Conservation (phyloP, 2,888 invertebrate genomes). For the Cactoblastis cactorum region DNA sequence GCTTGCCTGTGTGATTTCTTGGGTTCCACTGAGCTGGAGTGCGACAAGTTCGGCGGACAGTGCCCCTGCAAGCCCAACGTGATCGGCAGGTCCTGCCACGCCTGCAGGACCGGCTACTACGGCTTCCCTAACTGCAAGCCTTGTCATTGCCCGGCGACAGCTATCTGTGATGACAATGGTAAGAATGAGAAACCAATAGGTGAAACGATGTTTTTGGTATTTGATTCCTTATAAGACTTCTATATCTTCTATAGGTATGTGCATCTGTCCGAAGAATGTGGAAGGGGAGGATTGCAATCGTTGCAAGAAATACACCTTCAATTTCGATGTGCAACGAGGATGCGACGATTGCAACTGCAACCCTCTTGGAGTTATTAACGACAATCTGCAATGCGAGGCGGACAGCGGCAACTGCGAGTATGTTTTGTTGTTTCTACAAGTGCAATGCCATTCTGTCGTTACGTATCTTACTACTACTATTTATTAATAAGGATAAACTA, state of each 20-base stretch:
- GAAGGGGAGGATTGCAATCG: constrained; percentile 93
- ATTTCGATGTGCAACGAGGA: constrained; percentile 95
- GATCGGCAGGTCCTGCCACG: constrained; percentile 92
- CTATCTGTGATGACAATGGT: constrained; percentile 86
- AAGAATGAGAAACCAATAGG: constrained; percentile 19
- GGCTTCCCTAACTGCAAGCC: constrained; percentile 97
- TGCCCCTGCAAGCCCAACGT: constrained; percentile 95
- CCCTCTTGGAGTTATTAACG: constrained; percentile 86
- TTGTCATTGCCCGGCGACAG: constrained; percentile 91
- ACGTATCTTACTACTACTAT: no score
- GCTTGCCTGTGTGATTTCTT: constrained; percentile 93
- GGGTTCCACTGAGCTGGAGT: constrained; percentile 91
- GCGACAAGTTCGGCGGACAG: constrained; percentile 96
- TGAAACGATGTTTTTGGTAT: background rate
- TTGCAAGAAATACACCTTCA: constrained; percentile 93
- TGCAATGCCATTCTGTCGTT: no score
- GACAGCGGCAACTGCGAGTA: constrained; percentile 91
- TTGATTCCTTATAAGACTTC: background rate
- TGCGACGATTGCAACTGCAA: constrained; percentile 97
- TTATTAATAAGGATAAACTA: no score
- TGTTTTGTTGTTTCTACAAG: constrained; percentile 38
- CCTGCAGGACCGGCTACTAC: constrained; percentile 94
- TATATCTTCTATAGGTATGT: constrained; percentile 79
- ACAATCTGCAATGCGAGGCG: constrained; percentile 92
- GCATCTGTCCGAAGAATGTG: constrained; percentile 95